These are phyloP conservation scores for Neolamprologus tretocephalus DNA, from an alignment of 2,113 vertebrate genomes.

Conservation along the genomic window DNA sequence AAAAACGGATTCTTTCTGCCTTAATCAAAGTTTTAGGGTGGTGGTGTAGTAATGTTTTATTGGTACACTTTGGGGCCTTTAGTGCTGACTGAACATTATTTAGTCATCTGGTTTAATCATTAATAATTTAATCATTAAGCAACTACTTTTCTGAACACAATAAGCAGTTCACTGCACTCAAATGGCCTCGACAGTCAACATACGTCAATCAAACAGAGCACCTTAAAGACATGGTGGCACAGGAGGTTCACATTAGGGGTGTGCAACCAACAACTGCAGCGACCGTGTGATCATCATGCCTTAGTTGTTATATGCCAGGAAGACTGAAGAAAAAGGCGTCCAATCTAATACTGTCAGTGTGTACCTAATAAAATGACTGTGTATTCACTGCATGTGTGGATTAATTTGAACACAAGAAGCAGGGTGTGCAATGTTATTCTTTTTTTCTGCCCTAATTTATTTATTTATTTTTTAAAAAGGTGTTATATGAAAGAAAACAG, in stretches of 20 bases:
- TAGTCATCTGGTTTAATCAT: background rate
- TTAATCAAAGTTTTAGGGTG: background rate
- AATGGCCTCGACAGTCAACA: background rate
- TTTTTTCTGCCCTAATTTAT: background rate
- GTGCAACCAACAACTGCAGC: background rate
- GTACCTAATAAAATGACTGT: background rate
- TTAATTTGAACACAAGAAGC: background rate
- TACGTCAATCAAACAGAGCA: rapidly evolving
- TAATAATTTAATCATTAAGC: background rate
- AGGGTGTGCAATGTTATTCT: rapidly evolving
- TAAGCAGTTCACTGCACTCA: background rate
- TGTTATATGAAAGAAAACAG: background rate
- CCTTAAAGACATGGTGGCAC: background rate
- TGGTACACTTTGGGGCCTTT: background rate
- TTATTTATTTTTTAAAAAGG: background rate
- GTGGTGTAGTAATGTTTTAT: background rate
- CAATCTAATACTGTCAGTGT: rapidly evolving
- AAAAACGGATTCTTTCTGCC: background rate
- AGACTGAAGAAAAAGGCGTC: background rate
- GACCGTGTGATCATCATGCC: background rate
- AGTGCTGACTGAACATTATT: background rate
- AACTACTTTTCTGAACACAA: background rate
- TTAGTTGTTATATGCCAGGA: background rate
- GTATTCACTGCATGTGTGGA: too few relatives aligned
- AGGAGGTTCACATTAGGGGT: background rate